Evolutionary conservation across 2,888 invertebrate species (phyloP), one percentile per base, ranked within the genome.

Genomic region (Agrilus cyanescens): DNA sequence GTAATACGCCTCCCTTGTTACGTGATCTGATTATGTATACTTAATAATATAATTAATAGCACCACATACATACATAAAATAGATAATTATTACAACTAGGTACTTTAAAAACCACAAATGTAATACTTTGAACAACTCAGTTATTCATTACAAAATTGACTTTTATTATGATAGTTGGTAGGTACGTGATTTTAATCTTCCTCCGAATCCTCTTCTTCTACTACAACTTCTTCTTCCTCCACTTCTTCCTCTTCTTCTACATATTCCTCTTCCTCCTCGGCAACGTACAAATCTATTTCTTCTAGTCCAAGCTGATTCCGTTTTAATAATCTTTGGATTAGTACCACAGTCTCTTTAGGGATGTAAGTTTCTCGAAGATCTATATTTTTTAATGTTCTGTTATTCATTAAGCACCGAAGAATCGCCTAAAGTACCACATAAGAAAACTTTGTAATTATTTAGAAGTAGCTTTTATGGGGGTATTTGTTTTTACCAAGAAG

Each of bases 311-410:
- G 45, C 15, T 57, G 50, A 46, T 76, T 76, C 20, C 74, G 66
- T 30, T 58, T 54, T 18, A 75, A 57, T n/a, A 70, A 53, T 51
- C 69, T 68, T 6, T 69, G 56, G 1, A 76, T 70, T 47, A 59
- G 65, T 1, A 59, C 57, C 50, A 63, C 60, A 15, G 71, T 70
- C 38, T 66, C 66, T 3, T 64, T 60, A 1, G 73, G 70, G 46
- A 76, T 71, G 48, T 70, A 72, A 62, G 59, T 57, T 52, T 63
- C 59, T 48, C 61, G 41, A 10, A 60, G 37, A 48, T 65, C 62
- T 14, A 65, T 35, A 57, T 56, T 57, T 41, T 61, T 51, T n/a
- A 65, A 32, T 13, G 49, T 50, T 36, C 43, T 52, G 43, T 65
- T 65, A 5, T 41, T 13, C 10, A 41, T 45, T 43, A 65, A 34